phyloP scores from a whole-genome alignment of 2,888 invertebrate genomes.

The Apoda limacodes region DNA sequence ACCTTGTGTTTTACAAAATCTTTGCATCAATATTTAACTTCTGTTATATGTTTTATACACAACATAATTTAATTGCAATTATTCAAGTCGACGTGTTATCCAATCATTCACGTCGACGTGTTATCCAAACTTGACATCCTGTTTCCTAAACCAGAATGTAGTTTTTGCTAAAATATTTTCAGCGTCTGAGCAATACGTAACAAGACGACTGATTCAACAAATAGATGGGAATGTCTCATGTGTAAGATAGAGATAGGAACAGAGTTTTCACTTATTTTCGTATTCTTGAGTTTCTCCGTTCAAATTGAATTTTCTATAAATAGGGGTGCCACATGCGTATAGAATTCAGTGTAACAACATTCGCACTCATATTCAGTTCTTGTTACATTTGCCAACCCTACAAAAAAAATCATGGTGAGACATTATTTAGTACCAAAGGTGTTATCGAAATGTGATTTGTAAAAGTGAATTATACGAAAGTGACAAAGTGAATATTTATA shows the following conservation, averaged over 20 bases:
- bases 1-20: too few species aligned
- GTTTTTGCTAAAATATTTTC: conserved; percentile 31
- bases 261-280: conserved; percentile 63
- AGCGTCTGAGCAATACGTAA: conserved; percentile 26
- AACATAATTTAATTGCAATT: too few species aligned
- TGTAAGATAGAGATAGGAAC: conserved; percentile 41
- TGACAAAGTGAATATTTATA: too few species aligned
- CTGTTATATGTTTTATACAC: too few species aligned
- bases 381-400: conserved; percentile 55
- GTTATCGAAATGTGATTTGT: too few species aligned
- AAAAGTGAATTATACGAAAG: too few species aligned
- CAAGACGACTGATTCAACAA: conserved; percentile 26
- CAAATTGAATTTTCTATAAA: conserved; percentile 55
- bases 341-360: conserved; percentile 65
- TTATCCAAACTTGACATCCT: conserved; percentile 31
- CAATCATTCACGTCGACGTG: conserved; percentile 24
- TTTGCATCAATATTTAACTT: too few species aligned
- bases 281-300: conserved; percentile 42
- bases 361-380: conserved; percentile 68
- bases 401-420: conserved; percentile 58
- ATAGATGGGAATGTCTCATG: conserved; percentile 27
- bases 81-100: conserved; percentile 6
- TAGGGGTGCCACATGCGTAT: conserved; percentile 54
- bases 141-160: conserved; percentile 28
- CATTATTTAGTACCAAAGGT: too few species aligned